Conservation (phyloP, 2,888 invertebrate species). For the Aradus depressus region DNA sequence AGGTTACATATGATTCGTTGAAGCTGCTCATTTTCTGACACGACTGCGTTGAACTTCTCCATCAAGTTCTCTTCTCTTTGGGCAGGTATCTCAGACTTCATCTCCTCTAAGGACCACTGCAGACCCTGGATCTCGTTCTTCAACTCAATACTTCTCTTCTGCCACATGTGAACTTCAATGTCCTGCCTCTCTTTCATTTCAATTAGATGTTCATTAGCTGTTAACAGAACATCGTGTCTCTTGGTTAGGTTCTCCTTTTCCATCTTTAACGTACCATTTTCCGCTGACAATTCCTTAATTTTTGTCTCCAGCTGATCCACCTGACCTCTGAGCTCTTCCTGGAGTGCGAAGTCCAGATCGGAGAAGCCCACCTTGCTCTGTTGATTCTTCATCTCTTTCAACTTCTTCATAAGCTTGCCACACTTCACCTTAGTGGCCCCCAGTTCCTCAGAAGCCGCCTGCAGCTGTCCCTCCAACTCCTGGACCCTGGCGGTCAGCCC, state of each 20-base stretch:
- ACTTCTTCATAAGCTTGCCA: slow-evolving; percentile 66
- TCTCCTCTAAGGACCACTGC: slow-evolving; percentile 19
- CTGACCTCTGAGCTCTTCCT: slow-evolving; percentile 66
- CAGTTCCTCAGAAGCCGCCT: slow-evolving; percentile 46
- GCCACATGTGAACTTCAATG: slow-evolving; percentile 59
- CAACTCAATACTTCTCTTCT: slow-evolving; percentile 58
- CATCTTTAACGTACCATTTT: slow-evolving; percentile 47
- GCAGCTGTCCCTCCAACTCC: slow-evolving; percentile 42
- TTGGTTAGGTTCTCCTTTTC: slow-evolving; percentile 60
- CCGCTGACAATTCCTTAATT: slow-evolving; percentile 46
- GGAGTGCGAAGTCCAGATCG: slow-evolving; percentile 63
- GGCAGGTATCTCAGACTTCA: slow-evolving; percentile 6
- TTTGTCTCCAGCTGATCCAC: slow-evolving; percentile 53
- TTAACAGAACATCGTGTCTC: slow-evolving; percentile 59
- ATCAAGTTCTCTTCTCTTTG: slow-evolving; percentile 34
- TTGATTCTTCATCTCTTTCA: slow-evolving; percentile 73
- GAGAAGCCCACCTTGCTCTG: slow-evolving; percentile 45
- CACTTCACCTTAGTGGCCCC: slow-evolving; percentile 56
- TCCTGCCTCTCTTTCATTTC: slow-evolving; percentile 76
- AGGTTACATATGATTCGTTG: slow-evolving; percentile 14
- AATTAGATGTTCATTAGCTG: slow-evolving; percentile 62
- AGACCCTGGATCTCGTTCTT: slow-evolving; percentile 51
- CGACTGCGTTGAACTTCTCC: slow-evolving; percentile 34
- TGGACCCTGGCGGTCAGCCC: slow-evolving; percentile 13
- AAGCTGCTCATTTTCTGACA: slow-evolving; percentile 20